Conservation (phyloP, 2,888 invertebrate species). For the Caenorhabditis uteleia region DNA sequence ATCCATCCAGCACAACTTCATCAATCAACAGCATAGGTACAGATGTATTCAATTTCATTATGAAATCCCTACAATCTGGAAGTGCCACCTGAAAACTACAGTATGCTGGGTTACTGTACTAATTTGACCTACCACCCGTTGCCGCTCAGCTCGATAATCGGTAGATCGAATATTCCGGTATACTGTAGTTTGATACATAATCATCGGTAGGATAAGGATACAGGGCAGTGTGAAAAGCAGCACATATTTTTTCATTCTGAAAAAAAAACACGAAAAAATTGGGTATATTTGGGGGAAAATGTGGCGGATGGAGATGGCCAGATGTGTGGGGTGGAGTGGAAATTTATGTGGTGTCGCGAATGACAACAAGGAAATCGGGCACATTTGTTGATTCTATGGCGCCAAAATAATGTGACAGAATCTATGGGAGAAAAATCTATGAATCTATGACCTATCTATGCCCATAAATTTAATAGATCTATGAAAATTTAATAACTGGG, state of each 20-base stretch:
- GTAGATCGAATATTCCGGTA: no score
- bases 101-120: background rate
- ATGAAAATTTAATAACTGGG: no score
- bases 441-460: no score
- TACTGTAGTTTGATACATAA: conserved; percentile 9
- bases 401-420: no score
- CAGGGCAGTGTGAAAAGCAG: conserved; percentile 4
- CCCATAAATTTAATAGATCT: no score
- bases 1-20: conserved; percentile 3
- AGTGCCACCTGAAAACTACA: conserved; percentile 1
- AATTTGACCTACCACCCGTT: background rate
- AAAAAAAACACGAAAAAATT: background rate
- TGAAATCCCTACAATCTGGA: background rate
- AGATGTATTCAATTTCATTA: conserved; percentile 1
- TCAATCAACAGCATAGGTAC: conserved; percentile 9
- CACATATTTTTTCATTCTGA: conserved; percentile 8
- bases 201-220: conserved; percentile 6
- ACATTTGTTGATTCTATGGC: no score
- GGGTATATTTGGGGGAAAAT: background rate
- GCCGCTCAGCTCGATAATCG: background rate
- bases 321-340: no score
- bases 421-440: no score
- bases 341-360: no score
- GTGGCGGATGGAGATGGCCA: no score
- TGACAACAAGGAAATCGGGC: no score